Evolutionary conservation across 2,797 vertebrate species (phyloP), one percentile per base, ranked within the genome.

Genomic region (Rhynchonycteris naso): DNA sequence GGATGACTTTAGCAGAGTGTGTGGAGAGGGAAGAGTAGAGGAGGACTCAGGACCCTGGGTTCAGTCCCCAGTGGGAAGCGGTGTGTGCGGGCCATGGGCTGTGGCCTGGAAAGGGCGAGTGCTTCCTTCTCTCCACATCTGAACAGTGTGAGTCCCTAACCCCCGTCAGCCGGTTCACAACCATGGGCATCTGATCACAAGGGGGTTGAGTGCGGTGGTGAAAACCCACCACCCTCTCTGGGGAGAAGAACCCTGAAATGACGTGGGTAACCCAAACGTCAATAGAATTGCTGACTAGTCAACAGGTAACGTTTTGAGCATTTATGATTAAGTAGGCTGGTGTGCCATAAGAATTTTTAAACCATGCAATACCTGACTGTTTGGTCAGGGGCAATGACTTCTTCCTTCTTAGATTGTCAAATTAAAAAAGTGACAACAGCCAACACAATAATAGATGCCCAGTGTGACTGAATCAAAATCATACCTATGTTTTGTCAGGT

Each of bases 81-180:
- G 28, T 35, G 28, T 28, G 9, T 19, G 2, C 6, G 22, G 63
- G 28, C 38, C 30, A 30, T 26, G 26, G 58, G 28, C 33, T 33
- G 33, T n/a, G 65, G 59, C 21, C 63, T 15, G 52, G 15, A 38
- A 0, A 0, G 0, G 18, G 21, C 33, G 2, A 1, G 52, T 63
- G 33, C 33, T 8, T 33, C 47, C 52, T 52, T 68, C 52, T 52
- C 2, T 43, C 26, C 3, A 0, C 26, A 6, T 15, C 50, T 11
- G 8, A 28, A 54, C 1, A 1, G 4, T 30, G 47, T 26, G 24
- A 5, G 63, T 21, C 59, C 28, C 19, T 75, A 3, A 35, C 16
- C 12, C 10, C 26, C 4, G 11, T 1, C 15, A 19, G 68, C 35
- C 6, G 7, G 15, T 18, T 88, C 56, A 9, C 26, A 68, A 1